Evolutionary conservation across 2,888 invertebrate genomes (phyloP).

Genomic region (Gonocerus acuteangulatus): DNA sequence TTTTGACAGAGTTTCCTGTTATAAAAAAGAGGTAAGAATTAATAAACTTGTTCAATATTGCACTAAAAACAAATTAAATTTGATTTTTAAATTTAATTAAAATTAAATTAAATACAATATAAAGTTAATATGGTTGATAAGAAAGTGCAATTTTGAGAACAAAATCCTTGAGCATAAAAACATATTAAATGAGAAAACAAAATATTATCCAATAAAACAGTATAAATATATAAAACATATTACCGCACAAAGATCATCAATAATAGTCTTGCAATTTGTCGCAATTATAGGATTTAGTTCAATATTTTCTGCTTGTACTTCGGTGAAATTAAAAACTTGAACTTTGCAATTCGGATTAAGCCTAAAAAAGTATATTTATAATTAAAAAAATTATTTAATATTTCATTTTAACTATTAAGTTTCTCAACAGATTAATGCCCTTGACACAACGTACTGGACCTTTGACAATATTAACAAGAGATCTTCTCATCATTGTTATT

Average conservation of each 20-base stretch:
- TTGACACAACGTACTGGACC: neutral
- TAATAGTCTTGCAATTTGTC: slow-evolving; percentile 70
- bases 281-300: slow-evolving; percentile 84
- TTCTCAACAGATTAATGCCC: neutral
- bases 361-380: slow-evolving; percentile 41
- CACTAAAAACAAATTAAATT: no score
- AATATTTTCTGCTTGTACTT: slow-evolving; percentile 78
- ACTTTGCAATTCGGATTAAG: slow-evolving; percentile 59
- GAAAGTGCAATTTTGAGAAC: neutral
- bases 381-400: neutral
- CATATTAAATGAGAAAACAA: neutral
- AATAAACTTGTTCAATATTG: no score
- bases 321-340: slow-evolving; percentile 76
- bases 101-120: no score
- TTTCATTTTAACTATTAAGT: neutral
- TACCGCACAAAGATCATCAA: slow-evolving; percentile 65
- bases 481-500: no score
- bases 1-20: slow-evolving; percentile 20
- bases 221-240: slow-evolving; percentile 1
- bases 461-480: neutral
- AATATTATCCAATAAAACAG: neutral
- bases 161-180: neutral
- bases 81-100: no score
- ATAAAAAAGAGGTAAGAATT: no score
- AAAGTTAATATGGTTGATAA: no score